Base-by-base conservation (phyloP, 2,888 invertebrate species). In the Mimachlamys varia region DNA sequence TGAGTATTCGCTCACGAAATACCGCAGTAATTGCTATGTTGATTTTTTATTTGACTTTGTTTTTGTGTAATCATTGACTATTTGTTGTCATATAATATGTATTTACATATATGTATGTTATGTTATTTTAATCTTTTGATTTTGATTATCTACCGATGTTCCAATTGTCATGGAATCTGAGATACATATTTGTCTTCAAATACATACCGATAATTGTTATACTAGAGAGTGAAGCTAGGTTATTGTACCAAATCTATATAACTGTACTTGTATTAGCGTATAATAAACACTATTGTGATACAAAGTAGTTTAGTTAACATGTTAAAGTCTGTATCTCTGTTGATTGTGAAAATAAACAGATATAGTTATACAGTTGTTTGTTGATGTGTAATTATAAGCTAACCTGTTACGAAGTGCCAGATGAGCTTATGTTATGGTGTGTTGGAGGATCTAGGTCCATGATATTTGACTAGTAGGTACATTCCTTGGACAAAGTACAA, bases 281-380 rank as follows among this genome's bases (percentile, higher is more conserved):
- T n/a, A n/a, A n/a, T n/a, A 76, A 33, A 76, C 76, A 76, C 76
- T 76, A 76, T 76, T 76, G 76, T 76, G 76, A 76, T 76, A 76
- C 13, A 33, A 33, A 10, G 76, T 76, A 76, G 76, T 76, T 10
- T 50, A 50, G 53, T 53, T 2, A 53, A 53, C 53, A 53, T 62
- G 62, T 62, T 62, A 5, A 62, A 62, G n/a, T 62, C 62, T 62
- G 62, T 62, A 62, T 27, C 17, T 76, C 76, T 27, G 76, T 76
- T 76, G 76, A 76, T 33, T 76, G 76, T 76, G 22, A 76, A 76
- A 76, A 76, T 76, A 76, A 76, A 76, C 76, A 62, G 62, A 62
- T 62, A 76, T 53, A 53, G 53, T 53, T 53, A 15, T 10, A 53
- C n/a, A 13, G 1, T 19, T 53, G 19, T 53, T 2, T 53, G 17